A percentile compares a stretch with the other conserved stretches of the same genome.
Evolutionary conservation across 2,888 invertebrate genomes (phyloP).

Genomic region (Cancer borealis): DNA sequence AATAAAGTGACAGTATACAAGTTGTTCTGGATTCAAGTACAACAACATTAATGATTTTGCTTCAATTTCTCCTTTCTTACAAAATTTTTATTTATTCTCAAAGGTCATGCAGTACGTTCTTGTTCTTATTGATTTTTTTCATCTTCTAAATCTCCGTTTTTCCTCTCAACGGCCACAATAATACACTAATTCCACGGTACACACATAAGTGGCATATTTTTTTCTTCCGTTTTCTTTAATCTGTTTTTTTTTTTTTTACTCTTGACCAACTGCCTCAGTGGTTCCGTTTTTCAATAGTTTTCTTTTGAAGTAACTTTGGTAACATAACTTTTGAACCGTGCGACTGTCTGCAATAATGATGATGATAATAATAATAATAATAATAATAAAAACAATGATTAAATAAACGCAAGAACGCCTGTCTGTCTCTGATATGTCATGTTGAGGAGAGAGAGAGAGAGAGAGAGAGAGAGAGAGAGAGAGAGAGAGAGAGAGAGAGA

Average conservation of each 20-base stretch:
- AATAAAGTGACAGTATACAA: not conserved
- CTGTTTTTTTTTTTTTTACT: not conserved
- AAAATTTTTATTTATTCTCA: not conserved
- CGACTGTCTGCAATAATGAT: not conserved
- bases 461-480: constrained; percentile 11
- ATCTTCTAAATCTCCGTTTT: not conserved
- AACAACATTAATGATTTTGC: no score
- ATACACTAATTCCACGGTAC: not conserved
- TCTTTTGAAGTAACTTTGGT: not conserved
- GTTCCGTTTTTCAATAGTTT: not conserved
- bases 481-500: constrained; percentile 11
- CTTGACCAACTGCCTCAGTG: not conserved
- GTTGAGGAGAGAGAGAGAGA: not conserved
- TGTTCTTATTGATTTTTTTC: no score
- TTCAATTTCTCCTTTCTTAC: no score
- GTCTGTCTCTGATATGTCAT: no score
- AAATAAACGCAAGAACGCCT: no score
- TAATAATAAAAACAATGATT: no score
- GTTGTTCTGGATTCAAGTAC: not conserved
- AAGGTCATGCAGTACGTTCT: not conserved
- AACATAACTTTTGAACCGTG: not conserved
- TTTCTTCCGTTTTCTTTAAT: not conserved
- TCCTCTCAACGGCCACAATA: not conserved
- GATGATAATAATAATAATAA: no score
- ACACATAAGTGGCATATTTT: not conserved